Base-by-base conservation (phyloP, 2,888 invertebrate species). In the Suillia variegata region DNA sequence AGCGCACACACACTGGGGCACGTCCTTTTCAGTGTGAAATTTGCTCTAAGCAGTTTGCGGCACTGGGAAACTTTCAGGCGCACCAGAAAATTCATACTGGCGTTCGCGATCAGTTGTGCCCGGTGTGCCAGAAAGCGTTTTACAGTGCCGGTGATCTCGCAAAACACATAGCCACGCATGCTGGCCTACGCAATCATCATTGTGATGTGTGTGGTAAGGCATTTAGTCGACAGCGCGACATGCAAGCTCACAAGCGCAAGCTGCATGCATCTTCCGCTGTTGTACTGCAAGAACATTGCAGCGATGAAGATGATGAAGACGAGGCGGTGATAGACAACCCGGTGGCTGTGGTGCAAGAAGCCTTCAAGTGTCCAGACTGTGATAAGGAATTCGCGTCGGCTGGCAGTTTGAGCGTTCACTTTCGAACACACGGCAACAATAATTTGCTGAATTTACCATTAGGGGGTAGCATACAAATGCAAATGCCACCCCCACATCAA, bases 1-100 rank as follows among this genome's bases (percentile, higher is more conserved):
- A 86, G 18, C 80, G 87, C 2, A 82, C 85, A 1, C 87, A 87
- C 62, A 87, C 87, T 0, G 81, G 81, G 0, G 87, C 86, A 54
- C 85, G 85, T 59, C 87, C 87, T 0, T 87, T 86, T 66, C 87
- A 87, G 62, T 87, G 87, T 77, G 87, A 87, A 74, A 83, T 87
- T 6, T 87, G 87, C 75, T 86, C 87, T 54, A 87, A 87, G 74
- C 84, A 84, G 66, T 87, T 87, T 74, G 84, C 86, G 0, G 87
- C 87, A 1, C 80, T 87, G 71, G 86, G 87, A 0, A 87, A 87
- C 71, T 85, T 87, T 62, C 86, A 86, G 64, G 85, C 87, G 1
- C 87, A 87, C 73, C 81, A 86, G n/a, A 87, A 87, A 77, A 87
- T 87, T 31, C 87, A 87, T 61, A 83, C 84, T 1, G 87, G 87